Evolutionary conservation across 1,140 invertebrate species (phyloP), one percentile per base, ranked within the genome.

Genomic region (Drosophila melanogaster): DNA sequence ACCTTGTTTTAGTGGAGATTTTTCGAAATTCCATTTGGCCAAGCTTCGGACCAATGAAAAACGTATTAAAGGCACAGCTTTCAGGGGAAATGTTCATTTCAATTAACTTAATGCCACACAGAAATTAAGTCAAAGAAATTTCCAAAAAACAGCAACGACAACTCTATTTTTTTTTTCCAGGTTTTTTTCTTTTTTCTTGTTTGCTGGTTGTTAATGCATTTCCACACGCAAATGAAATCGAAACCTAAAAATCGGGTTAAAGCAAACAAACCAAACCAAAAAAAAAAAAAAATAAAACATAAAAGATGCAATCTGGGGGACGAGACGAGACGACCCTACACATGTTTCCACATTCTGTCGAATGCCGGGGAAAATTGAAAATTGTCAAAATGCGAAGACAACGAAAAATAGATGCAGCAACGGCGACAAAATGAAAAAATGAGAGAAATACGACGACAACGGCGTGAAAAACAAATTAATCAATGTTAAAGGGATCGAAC

Each of bases 381-480:
- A 71, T 66, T 70, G 71, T 79, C 75, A 78, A 79, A 76, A 78
- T 54, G 47, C 60, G 51, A 62, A 58, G 47, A 70, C 41, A 54
- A 40, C 41, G 22, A 33, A 37, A 47, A 64, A 47, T 17, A 56
- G 33, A 56, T 56, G 51, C 41, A 62, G 26, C 24, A 62, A 3
- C 24, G n/a, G 26, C 47, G n/a, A 50, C 26, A 50, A 50, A 50
- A 17, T n/a, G 22, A 15, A 49, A 30, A 30, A 4, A 14, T 38
- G 55, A 17, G 3, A 43, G 15, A 30, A 33, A n/a, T 24, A 47
- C 26, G 41, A 58, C 50, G 40, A 56, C 41, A 46, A 70, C 49
- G 43, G 59, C 71, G 72, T 49, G 53, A 67, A 56, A 66, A 79
- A 57, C 77, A 79, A 79, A 80, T 80, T 80, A 80, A 80, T 80